Evolutionary conservation across 2,888 invertebrate genomes (phyloP), one percentile per base, ranked within the genome.

Genomic region (Uloborus plumipes): DNA sequence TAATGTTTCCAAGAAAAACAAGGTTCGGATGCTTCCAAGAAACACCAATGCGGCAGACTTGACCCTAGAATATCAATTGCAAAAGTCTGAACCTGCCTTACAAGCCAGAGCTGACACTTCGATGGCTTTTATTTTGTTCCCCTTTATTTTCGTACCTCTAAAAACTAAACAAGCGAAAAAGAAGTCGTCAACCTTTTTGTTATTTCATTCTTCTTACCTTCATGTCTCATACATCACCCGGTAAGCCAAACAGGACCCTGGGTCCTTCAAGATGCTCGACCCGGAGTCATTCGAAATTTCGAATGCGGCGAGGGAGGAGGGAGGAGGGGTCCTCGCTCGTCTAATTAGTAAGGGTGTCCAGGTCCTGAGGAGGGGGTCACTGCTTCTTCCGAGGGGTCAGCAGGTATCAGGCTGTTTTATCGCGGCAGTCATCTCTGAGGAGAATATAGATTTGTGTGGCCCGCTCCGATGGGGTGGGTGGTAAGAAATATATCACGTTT

Each of bases 301-400:
- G 16, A 14, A 20, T 65, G 31, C 50, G 22, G 61, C 9, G 49
- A 9, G 39, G 15, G 15, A 31, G 49, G 39, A 15, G 15, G 20
- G 49, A 47, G 67, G 67, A 18, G 53, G 20, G 70, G 47, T 11
- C 16, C 51, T 26, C 26, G 53, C 62, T 39, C 50, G 58, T 72
- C 78, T 79, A 79, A 79, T 79, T 79, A 79, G 78, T 79, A 79
- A 80, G 79, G 72, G 79, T 80, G 79, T 80, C 79, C 79, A 80
- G 79, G 53, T 80, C 67, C 31, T 72, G 66, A 58, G 47, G 55
- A 62, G 67, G 72, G 73, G 73, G 73, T 49, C 73, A 62, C 22
- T 53, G 69, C n/a, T 20, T 39, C 39, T 39, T 62, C n/a, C 22
- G 20, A 50, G 62, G 62, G 69, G 72, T 80, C 79, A 72, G 39